These are phyloP conservation scores for Brachionichthys hirsutus DNA, from an alignment of 2,113 vertebrate genomes.

Conservation along the genomic window DNA sequence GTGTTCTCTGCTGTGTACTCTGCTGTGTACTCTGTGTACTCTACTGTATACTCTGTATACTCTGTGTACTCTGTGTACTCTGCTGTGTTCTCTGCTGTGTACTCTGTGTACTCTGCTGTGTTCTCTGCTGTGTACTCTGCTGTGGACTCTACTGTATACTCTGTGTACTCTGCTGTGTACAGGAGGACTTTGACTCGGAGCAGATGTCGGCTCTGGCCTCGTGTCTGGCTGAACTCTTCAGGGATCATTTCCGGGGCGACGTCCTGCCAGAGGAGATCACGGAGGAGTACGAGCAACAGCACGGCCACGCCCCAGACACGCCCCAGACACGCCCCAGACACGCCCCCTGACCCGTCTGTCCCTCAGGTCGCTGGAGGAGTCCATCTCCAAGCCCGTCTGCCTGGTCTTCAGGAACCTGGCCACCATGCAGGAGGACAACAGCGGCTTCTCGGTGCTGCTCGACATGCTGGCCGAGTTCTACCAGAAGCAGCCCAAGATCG, in stretches of 20 bases:
- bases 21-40: too few relatives aligned
- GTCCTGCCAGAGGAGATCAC: constrained; percentile 95
- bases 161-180: constrained; percentile 1
- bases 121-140: background rate
- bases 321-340: too few relatives aligned
- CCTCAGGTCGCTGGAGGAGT: constrained; percentile 93
- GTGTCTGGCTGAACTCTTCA: constrained; percentile 93
- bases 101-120: too few relatives aligned
- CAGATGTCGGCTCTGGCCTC: constrained; percentile 90
- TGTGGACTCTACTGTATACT: background rate
- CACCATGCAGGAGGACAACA: constrained; percentile 98
- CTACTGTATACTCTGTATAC: too few relatives aligned
- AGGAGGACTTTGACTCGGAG: constrained; percentile 97
- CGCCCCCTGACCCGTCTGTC: too few relatives aligned
- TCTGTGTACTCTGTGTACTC: too few relatives aligned
- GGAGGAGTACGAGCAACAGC: constrained; percentile 81
- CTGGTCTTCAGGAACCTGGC: constrained; percentile 96
- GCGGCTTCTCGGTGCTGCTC: constrained; percentile 90
- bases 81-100: background rate
- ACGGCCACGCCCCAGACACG: too few relatives aligned
- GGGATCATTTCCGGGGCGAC: constrained; percentile 92
- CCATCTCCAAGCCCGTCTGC: constrained; percentile 92
- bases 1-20: background rate
- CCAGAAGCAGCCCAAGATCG: constrained; percentile 97
- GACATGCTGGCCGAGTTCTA: constrained; percentile 94